These are phyloP conservation scores for Hypomecis atomaria DNA, from an alignment of 2,888 invertebrate genomes.

Conservation along the genomic window DNA sequence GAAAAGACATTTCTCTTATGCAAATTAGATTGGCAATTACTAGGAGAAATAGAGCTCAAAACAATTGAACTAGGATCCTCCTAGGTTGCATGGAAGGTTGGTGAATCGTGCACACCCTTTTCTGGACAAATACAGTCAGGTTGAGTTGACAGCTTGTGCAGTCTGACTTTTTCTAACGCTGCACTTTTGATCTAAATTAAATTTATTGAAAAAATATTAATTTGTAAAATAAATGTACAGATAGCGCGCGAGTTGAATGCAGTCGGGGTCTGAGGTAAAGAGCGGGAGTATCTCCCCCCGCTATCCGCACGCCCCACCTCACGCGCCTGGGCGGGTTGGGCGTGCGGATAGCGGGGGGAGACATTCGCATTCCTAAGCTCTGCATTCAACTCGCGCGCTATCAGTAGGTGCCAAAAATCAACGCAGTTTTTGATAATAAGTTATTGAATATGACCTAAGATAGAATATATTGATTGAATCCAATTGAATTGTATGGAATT, in stretches of 20 bases:
- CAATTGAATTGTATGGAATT: no score
- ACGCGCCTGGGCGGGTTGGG: no score
- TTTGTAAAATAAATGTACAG: background rate
- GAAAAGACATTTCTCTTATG: slow-evolving; percentile 32
- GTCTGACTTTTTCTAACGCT: no score
- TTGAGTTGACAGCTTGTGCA: slow-evolving; percentile 15
- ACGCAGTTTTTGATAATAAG: background rate
- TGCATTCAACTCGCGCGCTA: no score
- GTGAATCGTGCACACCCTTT: slow-evolving; percentile 58
- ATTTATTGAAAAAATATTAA: background rate
- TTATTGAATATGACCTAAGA: background rate
- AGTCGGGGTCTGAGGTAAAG: no score
- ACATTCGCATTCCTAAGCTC: no score
- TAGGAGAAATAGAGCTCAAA: slow-evolving; percentile 24
- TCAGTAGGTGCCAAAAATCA: background rate
- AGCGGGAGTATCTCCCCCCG: no score
- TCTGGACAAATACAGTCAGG: slow-evolving; percentile 43
- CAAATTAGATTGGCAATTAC: slow-evolving; percentile 33
- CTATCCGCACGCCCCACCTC: no score
- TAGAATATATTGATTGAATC: no score
- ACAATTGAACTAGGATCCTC: slow-evolving; percentile 9
- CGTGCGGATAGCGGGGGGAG: no score
- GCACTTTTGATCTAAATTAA: no score
- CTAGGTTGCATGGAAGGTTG: slow-evolving; percentile 1
- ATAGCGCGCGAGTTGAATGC: no score